Base-by-base conservation (phyloP, 2,888 invertebrate species). In the Pristionchus mayeri region DNA sequence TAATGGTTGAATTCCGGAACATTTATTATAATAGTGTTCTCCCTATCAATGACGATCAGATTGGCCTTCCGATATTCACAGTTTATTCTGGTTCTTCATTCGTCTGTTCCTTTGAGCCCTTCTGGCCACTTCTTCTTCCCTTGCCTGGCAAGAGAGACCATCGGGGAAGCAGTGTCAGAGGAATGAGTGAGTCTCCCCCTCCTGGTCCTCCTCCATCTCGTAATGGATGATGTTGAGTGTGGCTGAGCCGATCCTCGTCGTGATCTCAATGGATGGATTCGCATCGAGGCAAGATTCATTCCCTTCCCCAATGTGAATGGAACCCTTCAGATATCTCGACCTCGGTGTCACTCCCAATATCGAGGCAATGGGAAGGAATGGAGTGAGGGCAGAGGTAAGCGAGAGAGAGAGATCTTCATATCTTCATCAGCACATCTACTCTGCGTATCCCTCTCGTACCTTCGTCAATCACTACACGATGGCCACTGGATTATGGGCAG, bases 401-500 rank as follows among this genome's bases (percentile, higher is more conserved):
- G 4, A 16, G 11, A 6, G 4, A 16, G 24, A 34, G 2, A 27
- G 13, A 6, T 76, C 50, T 18, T 52, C 4, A 63, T 34, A n/a
- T 34, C 30, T 18, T 34, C 3, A 34, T 37, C 84, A 84, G 84
- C 75, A 84, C 75, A 84, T 84, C 84, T 84, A 84, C 84, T 50
- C 84, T 2, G 27, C 84, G 0, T 84, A 71, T n/a, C 84, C 84
- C 37, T 52, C 84, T 13, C 50, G 84, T 7, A 84, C 84, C 21
- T 84, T 84, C 44, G 84, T 84, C 71, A 84, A 84, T 27, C 84
- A 84, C 75, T 84, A 84, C 75, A 75, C 84, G 27, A 84, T 84
- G 84, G 84, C 84, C 7, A 84, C 84, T 13, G 84, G 84, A 24
- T 21, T 84, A 24, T 84, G 50, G 52, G 84, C 84, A 24, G 84